These are phyloP conservation scores for Neoarius graeffei DNA, from an alignment of 2,113 vertebrate species.

Conservation along the genomic window DNA sequence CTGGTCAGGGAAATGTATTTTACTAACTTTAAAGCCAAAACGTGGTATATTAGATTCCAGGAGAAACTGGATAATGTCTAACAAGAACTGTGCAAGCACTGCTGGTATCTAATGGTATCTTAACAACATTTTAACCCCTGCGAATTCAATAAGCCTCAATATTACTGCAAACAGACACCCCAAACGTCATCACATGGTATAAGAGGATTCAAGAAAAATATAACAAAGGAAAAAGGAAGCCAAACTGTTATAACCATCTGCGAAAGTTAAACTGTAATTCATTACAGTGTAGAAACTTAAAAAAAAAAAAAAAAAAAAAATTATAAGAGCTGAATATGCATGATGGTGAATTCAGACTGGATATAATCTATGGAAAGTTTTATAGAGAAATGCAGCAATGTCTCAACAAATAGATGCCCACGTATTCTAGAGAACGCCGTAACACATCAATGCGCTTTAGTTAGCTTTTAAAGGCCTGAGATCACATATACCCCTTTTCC, in stretches of 20 bases:
- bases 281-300: neutral
- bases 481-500: too few species aligned
- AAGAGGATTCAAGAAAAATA: neutral
- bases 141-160: slow-evolving; percentile 41
- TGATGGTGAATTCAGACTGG: neutral
- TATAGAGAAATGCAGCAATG: slow-evolving; percentile 23
- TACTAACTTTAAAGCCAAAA: neutral
- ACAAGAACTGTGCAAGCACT: slow-evolving; percentile 29
- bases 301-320: neutral
- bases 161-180: slow-evolving; percentile 23
- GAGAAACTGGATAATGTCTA: slow-evolving; percentile 54
- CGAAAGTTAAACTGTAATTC: neutral
- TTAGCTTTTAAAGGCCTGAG: slow-evolving; percentile 51
- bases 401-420: slow-evolving; percentile 8
- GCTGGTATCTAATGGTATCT: slow-evolving; percentile 26
- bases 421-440: slow-evolving; percentile 36
- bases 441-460: slow-evolving; percentile 61
- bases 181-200: slow-evolving; percentile 22
- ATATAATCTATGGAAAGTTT: slow-evolving; percentile 19
- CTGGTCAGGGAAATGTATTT: neutral
- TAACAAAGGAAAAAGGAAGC: neutral
- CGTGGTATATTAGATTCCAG: slow-evolving; percentile 42
- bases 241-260: neutral
- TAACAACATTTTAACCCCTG: slow-evolving; percentile 33
- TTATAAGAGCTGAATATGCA: neutral